These are phyloP conservation scores for Orycteropus afer DNA, from an alignment of 2,113 vertebrate genomes.

Conservation along the genomic window DNA sequence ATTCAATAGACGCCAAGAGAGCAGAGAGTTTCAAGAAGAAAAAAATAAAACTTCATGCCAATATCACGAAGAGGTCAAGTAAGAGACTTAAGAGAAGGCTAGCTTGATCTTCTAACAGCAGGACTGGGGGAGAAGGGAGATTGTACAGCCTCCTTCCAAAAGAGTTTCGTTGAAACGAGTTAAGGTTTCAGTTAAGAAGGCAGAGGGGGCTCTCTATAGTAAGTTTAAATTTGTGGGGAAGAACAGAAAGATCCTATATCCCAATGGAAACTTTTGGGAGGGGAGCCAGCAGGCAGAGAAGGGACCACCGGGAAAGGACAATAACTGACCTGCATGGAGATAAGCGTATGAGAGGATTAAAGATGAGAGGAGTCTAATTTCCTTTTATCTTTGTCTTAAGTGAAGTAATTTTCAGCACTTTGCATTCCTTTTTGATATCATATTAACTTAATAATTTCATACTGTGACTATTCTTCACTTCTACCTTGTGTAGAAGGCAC, in stretches of 20 bases:
- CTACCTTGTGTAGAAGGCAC: slow-evolving; percentile 37
- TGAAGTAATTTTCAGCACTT: slow-evolving; percentile 76
- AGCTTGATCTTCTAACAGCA: neutral
- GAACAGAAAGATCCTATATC: neutral
- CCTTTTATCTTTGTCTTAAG: slow-evolving; percentile 74
- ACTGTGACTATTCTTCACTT: neutral
- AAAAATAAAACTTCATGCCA: neutral
- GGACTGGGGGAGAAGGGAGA: neutral
- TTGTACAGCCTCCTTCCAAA: neutral
- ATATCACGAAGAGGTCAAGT: neutral
- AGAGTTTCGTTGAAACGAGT: neutral
- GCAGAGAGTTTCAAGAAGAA: neutral
- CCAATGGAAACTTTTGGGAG: neutral
- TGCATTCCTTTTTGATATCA: slow-evolving; percentile 58
- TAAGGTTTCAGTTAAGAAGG: slow-evolving; percentile 6
- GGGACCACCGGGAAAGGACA: slow-evolving; percentile 67
- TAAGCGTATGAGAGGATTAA: slow-evolving; percentile 49
- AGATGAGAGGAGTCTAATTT: slow-evolving; percentile 47
- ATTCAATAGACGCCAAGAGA: neutral
- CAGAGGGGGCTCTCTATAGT: neutral
- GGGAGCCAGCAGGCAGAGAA: neutral
- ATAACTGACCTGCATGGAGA: slow-evolving; percentile 36
- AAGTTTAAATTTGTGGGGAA: neutral
- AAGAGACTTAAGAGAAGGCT: neutral
- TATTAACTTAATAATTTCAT: slow-evolving; percentile 57